Percentiles rank a stretch among this genome's conserved stretches.
Evolutionary conservation across 2,797 vertebrate genomes (phyloP).

Genomic region (Gorsachius magnificus): DNA sequence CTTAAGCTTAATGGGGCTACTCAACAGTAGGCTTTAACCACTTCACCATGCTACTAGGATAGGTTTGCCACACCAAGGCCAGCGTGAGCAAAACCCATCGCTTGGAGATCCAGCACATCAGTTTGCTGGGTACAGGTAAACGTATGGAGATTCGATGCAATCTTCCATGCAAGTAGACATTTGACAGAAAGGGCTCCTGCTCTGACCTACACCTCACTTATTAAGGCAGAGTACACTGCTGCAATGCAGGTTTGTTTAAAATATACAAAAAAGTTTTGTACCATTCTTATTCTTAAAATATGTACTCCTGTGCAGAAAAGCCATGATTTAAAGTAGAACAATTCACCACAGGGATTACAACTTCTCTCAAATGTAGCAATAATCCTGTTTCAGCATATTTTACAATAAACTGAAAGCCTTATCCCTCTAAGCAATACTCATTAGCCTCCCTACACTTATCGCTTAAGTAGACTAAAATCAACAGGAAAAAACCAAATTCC

Average conservation of each 20-base stretch:
- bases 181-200: background rate
- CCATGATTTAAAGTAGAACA: background rate
- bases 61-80: background rate
- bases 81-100: rapidly evolving
- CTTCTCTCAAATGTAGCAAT: background rate
- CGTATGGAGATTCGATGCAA: rapidly evolving
- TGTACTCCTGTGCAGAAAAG: background rate
- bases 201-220: background rate
- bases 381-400: background rate
- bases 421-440: background rate
- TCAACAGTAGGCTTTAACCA: background rate
- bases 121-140: background rate
- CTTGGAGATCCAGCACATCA: background rate
- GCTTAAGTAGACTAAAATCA: background rate
- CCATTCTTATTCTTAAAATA: background rate
- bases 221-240: background rate
- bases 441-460: background rate
- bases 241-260: background rate
- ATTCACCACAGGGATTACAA: background rate
- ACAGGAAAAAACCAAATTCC: background rate
- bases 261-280: background rate
- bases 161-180: rapidly evolving
- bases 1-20: background rate
- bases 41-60: background rate
- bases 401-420: background rate